phyloP scores from a whole-genome alignment of 2,888 invertebrate species.

The Sthenelais limicola region DNA sequence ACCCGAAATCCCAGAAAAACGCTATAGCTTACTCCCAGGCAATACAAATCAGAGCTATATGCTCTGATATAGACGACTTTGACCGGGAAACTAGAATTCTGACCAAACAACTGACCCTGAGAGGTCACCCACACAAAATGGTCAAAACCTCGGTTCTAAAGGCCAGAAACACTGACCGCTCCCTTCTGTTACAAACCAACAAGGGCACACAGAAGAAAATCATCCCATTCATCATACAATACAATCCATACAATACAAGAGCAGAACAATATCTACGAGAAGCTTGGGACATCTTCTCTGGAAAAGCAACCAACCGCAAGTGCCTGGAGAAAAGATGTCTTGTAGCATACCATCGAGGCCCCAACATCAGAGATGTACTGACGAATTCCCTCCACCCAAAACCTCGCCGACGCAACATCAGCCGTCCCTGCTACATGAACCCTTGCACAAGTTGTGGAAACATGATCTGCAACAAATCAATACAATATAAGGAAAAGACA shows the following conservation, averaged over 20 bases:
- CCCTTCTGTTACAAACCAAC: too few relatives aligned
- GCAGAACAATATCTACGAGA: neutral
- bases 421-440: neutral
- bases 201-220: too few relatives aligned
- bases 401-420: neutral
- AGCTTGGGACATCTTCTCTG: neutral
- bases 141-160: neutral
- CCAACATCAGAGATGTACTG: constrained; percentile 4
- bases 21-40: constrained; percentile 1
- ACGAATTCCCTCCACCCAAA: neutral
- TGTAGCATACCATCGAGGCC: neutral
- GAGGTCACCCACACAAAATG: constrained; percentile 6
- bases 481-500: neutral
- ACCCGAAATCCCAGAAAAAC: constrained; percentile 12
- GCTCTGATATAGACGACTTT: neutral
- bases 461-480: neutral
- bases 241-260: constrained; percentile 2
- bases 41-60: neutral
- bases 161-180: neutral
- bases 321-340: neutral
- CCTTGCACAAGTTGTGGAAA: neutral
- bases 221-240: neutral
- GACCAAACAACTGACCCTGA: neutral
- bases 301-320: neutral
- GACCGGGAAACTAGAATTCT: neutral